phyloP scores from a whole-genome alignment of 1,140 invertebrate genomes.

The Berghia stephanieae region DNA sequence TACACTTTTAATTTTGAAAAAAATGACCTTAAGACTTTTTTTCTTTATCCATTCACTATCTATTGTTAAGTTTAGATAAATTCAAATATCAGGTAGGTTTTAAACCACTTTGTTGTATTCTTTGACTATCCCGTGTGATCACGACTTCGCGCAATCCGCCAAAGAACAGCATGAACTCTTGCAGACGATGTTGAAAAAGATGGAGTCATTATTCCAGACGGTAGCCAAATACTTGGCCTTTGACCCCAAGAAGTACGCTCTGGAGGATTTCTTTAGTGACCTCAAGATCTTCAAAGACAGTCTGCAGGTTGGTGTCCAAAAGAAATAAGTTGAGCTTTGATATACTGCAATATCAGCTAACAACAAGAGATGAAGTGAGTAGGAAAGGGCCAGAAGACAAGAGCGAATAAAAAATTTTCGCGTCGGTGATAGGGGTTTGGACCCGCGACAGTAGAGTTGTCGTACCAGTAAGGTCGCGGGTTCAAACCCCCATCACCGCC shows the following conservation, averaged over 20 bases:
- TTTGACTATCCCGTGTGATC: no score
- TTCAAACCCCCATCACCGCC: no score
- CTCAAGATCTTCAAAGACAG: constrained; percentile 94
- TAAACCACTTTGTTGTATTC: no score
- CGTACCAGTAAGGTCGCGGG: no score
- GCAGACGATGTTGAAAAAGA: constrained; percentile 92
- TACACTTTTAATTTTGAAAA: not conserved
- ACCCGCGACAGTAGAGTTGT: no score
- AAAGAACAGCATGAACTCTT: constrained; percentile 86
- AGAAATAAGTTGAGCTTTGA: not conserved
- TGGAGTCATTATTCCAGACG: constrained; percentile 85
- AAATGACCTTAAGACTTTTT: not conserved
- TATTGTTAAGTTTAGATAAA: not conserved
- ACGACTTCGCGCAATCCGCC: constrained; percentile 68
- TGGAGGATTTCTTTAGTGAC: constrained; percentile 96
- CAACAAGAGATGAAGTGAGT: no score
- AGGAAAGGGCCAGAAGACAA: no score
- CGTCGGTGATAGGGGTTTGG: no score
- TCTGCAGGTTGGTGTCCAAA: constrained; percentile 81
- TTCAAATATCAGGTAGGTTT: not conserved
- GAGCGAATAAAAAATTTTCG: no score
- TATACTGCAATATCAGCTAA: no score
- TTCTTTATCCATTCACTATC: not conserved
- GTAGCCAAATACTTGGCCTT: constrained; percentile 92
- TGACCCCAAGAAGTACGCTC: constrained; percentile 90